phyloP scores from a whole-genome alignment of 1,140 invertebrate genomes.

The Papilio machaon region DNA sequence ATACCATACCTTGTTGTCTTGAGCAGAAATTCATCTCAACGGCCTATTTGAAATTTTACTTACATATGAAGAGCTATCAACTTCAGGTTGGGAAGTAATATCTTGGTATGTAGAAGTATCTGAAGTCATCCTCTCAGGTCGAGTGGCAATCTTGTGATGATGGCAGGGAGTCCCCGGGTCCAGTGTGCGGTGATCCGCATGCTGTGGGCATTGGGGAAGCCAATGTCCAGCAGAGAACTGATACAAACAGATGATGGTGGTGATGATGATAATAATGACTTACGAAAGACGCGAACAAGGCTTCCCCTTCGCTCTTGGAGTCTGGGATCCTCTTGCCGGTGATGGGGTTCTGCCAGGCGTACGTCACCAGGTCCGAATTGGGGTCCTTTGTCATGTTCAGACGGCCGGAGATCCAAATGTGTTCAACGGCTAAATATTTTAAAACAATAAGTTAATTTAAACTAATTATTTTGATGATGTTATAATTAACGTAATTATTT shows the following conservation, averaged over 20 bases:
- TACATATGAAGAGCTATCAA: background rate
- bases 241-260: background rate
- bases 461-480: no score
- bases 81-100: slow-evolving; percentile 4
- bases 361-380: slow-evolving; percentile 49
- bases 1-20: background rate
- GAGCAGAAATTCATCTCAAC: slow-evolving; percentile 1
- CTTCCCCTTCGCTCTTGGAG: slow-evolving; percentile 44
- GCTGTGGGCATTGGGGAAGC: slow-evolving; percentile 1
- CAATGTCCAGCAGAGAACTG: background rate
- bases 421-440: slow-evolving; percentile 58
- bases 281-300: slow-evolving; percentile 49
- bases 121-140: background rate
- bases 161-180: slow-evolving; percentile 17
- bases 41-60: background rate
- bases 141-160: background rate
- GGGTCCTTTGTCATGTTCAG: slow-evolving; percentile 66
- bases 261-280: slow-evolving; percentile 38
- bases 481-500: no score
- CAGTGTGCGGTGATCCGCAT: slow-evolving; percentile 9
- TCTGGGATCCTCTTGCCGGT: slow-evolving; percentile 57
- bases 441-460: background rate
- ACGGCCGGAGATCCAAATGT: slow-evolving; percentile 68
- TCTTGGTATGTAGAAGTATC: background rate
- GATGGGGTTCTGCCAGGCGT: slow-evolving; percentile 62